These are phyloP conservation scores for Pithys albifrons DNA, from an alignment of 2,113 vertebrate species.

Conservation along the genomic window DNA sequence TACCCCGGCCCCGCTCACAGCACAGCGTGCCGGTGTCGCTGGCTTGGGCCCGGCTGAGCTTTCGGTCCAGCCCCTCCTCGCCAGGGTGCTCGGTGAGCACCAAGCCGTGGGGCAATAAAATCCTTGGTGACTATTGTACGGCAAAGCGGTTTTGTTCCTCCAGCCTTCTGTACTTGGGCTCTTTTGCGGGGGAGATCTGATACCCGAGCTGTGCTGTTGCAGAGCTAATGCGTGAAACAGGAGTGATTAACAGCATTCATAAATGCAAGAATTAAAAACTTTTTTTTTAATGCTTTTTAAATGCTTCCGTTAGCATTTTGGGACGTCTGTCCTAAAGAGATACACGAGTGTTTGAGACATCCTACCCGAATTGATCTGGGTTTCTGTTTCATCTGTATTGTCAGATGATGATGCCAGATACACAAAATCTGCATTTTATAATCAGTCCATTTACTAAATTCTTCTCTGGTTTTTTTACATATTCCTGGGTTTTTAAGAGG, in stretches of 20 bases:
- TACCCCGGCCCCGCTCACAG: background rate
- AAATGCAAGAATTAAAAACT: background rate
- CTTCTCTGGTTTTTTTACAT: background rate
- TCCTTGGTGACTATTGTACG: fast-evolving
- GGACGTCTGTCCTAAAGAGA: fast-evolving
- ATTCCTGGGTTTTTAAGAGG: background rate
- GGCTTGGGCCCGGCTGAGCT: too few relatives aligned
- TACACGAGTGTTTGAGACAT: background rate
- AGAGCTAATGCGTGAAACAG: background rate
- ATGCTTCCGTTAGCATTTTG: background rate
- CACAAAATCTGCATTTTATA: background rate
- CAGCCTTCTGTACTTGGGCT: too few relatives aligned
- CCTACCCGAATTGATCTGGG: background rate
- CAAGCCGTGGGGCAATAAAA: fast-evolving
- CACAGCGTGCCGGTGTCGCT: too few relatives aligned
- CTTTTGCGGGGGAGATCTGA: too few relatives aligned
- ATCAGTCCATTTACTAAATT: fast-evolving
- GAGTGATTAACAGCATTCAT: background rate
- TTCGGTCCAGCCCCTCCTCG: too few relatives aligned
- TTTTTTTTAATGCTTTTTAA: too few relatives aligned
- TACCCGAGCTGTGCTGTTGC: background rate
- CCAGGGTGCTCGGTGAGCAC: fast-evolving
- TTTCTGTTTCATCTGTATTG: background rate
- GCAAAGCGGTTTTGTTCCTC: background rate
- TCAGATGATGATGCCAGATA: too few relatives aligned